Percentiles rank a stretch among this genome's conserved stretches.
Conservation (phyloP, 2,797 vertebrate species). For the Pseudocheirus occidentalis region DNA sequence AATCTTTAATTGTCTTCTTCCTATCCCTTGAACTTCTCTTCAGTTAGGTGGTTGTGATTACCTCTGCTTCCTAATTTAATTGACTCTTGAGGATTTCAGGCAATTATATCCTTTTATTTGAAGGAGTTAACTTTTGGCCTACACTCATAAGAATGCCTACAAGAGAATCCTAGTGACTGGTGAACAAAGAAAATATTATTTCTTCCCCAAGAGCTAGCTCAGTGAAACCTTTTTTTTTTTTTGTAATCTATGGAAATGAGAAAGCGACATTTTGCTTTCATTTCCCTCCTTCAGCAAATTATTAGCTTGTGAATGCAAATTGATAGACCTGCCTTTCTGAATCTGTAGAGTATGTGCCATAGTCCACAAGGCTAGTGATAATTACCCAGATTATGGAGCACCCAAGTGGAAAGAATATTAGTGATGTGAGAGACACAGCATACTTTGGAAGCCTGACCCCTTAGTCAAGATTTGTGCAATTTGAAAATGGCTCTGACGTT, state of each 20-base stretch:
- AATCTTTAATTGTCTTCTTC: conserved; percentile 52
- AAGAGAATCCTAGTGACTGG: conserved; percentile 42
- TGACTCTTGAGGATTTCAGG: conserved; percentile 67
- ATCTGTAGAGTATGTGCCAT: conserved; percentile 14
- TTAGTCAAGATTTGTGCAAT: conserved; percentile 40
- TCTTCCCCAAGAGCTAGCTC: conserved; percentile 65
- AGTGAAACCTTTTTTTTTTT: conserved; percentile 53
- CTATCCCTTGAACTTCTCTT: conserved; percentile 61
- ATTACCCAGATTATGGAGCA: conserved; percentile 62
- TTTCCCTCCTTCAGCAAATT: conserved; percentile 44
- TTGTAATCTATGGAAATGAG: conserved; percentile 50
- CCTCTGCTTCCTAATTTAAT: conserved; percentile 78
- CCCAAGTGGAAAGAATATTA: conserved; percentile 49
- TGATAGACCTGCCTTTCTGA: conserved; percentile 10
- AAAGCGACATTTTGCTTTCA: conserved; percentile 59
- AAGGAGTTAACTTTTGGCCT: conserved; percentile 57
- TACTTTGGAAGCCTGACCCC: conserved; percentile 66
- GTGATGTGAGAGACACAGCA: conserved; percentile 52
- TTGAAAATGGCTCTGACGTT: conserved; percentile 57
- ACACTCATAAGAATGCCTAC: conserved; percentile 65
- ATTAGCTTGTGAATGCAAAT: conserved; percentile 56
- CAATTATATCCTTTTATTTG: conserved; percentile 73
- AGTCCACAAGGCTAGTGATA: neutral
- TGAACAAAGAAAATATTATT: conserved; percentile 70
- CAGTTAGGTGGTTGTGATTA: conserved; percentile 75